These are phyloP conservation scores for Malachius bipustulatus DNA, from an alignment of 2,888 invertebrate species.

Conservation along the genomic window DNA sequence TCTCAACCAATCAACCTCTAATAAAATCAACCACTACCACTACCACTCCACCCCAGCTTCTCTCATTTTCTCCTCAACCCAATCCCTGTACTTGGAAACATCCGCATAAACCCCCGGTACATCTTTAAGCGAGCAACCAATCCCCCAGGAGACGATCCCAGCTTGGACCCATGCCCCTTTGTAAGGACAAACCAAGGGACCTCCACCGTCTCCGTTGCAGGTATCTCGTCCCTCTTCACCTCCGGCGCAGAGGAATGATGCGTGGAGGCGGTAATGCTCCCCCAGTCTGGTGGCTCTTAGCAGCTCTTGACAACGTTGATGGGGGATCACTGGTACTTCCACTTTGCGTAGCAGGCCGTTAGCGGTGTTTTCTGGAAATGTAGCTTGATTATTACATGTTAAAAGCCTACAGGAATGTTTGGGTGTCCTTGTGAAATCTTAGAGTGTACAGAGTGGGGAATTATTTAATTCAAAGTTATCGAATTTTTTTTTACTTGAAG, in stretches of 20 bases:
- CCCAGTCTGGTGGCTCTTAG: constrained; percentile 25
- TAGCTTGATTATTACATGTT: no score
- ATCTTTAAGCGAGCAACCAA: constrained; percentile 49
- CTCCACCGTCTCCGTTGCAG: constrained; percentile 25
- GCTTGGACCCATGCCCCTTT: constrained; percentile 40
- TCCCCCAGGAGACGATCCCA: constrained; percentile 43
- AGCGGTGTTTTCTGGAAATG: no score
- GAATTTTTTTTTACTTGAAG: no score
- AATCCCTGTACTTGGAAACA: constrained; percentile 48
- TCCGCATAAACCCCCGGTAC: constrained; percentile 66
- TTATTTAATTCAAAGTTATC: no score
- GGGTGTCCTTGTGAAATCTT: no score
- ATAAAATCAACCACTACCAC: no score
- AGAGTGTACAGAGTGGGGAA: no score
- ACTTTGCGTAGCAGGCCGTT: constrained; percentile 22
- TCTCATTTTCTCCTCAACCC: no score
- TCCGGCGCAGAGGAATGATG: constrained; percentile 42
- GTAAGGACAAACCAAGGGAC: constrained; percentile 19
- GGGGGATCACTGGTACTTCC: constrained; percentile 20
- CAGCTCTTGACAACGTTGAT: constrained; percentile 16
- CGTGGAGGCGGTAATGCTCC: constrained; percentile 41
- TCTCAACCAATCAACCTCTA: no score
- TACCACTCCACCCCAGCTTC: no score
- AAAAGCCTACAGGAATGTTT: no score
- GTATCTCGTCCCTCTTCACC: constrained; percentile 31